A percentile compares a stretch with the other conserved stretches of the same genome.
These are phyloP conservation scores for Ridgeia piscesae DNA, from an alignment of 1,140 invertebrate species.

Conservation along the genomic window DNA sequence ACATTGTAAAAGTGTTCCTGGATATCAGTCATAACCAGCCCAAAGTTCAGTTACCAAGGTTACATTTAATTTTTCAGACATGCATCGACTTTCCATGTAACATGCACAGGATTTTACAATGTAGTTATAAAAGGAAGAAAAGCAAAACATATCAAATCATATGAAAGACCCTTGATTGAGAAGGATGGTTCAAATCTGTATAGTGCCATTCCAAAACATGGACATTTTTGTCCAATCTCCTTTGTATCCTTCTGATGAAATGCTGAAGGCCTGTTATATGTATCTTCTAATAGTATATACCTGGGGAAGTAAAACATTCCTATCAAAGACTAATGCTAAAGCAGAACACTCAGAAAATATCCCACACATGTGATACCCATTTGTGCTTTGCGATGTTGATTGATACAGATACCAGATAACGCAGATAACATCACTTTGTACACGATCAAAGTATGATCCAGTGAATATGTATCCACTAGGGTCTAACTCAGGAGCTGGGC, in stretches of 20 bases:
- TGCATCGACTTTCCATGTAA: background rate
- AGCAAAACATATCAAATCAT: background rate
- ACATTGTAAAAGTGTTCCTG: background rate
- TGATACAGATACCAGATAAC: background rate
- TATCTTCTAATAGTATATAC: no score
- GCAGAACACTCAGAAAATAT: no score
- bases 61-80: background rate
- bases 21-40: background rate
- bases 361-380: no score
- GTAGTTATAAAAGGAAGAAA: background rate
- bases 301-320: no score
- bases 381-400: no score
- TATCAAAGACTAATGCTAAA: no score
- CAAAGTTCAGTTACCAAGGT: background rate
- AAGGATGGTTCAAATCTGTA: no score
- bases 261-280: no score
- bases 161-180: no score
- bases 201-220: no score
- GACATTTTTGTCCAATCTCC: no score
- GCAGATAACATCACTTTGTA: background rate
- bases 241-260: background rate
- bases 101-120: background rate
- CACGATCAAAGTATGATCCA: background rate
- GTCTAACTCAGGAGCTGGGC: background rate
- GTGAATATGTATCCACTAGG: background rate